These are phyloP conservation scores for Albula goreensis DNA, from an alignment of 2,113 vertebrate species.

Conservation along the genomic window DNA sequence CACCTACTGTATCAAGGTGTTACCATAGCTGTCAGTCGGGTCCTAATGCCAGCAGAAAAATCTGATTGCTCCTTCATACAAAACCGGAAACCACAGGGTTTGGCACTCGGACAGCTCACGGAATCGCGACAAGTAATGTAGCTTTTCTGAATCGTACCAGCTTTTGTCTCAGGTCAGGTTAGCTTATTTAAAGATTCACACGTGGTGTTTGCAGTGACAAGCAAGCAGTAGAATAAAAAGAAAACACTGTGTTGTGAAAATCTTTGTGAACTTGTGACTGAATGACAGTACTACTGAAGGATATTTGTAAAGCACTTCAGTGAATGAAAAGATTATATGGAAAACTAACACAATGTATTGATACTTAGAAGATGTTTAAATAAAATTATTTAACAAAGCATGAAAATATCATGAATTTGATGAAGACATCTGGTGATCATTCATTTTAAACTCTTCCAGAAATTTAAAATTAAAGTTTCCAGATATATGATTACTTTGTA, in stretches of 20 bases:
- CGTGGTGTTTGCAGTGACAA: not conserved
- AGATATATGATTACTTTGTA: too few relatives aligned
- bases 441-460: too few relatives aligned
- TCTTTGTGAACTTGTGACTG: not conserved
- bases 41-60: not conserved
- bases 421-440: not conserved
- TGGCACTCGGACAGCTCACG: not conserved
- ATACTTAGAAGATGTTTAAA: too few relatives aligned
- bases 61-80: not conserved
- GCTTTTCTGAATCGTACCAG: not conserved
- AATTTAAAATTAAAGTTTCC: too few relatives aligned
- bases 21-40: not conserved
- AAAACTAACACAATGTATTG: too few relatives aligned
- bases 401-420: not conserved
- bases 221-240: not conserved
- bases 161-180: not conserved
- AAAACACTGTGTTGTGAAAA: not conserved
- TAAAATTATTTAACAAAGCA: not conserved
- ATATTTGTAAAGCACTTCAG: too few relatives aligned
- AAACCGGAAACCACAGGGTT: not conserved
- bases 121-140: not conserved
- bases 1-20: not conserved
- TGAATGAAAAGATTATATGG: too few relatives aligned
- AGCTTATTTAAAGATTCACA: not conserved
- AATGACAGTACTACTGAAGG: too few relatives aligned